Conservation (phyloP, 2,113 vertebrate species). For the Campylomormyrus tamandua region DNA sequence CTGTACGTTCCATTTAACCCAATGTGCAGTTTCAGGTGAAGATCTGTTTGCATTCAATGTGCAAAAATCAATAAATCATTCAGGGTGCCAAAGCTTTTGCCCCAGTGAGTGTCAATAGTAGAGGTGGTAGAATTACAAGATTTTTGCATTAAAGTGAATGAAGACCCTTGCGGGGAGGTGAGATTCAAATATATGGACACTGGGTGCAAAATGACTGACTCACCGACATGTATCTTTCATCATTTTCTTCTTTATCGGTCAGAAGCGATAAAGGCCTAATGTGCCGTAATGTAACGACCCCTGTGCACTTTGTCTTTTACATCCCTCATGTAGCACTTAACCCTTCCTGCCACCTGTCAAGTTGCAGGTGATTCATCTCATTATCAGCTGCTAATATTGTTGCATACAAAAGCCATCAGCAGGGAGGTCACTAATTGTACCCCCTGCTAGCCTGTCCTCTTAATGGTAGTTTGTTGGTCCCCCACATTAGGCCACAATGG, state of each 20-base stretch:
- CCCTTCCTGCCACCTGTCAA: background rate
- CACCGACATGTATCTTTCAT: background rate
- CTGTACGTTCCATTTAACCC: background rate
- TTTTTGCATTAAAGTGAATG: background rate
- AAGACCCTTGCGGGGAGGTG: background rate
- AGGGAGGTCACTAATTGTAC: background rate
- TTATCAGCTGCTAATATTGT: conserved; percentile 1
- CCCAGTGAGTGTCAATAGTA: background rate
- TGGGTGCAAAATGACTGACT: background rate
- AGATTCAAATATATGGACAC: background rate
- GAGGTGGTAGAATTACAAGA: background rate
- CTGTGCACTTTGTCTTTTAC: background rate
- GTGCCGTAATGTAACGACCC: background rate
- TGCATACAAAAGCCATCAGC: background rate
- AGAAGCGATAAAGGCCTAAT: background rate
- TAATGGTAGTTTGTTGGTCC: background rate
- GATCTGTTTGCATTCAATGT: background rate
- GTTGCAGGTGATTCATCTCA: background rate
- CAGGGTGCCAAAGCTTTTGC: background rate
- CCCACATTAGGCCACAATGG: background rate
- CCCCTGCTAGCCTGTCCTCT: background rate
- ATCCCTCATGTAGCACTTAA: background rate
- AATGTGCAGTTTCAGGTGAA: background rate
- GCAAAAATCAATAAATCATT: background rate
- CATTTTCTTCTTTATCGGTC: background rate